These are phyloP conservation scores for Selene dorsalis DNA, from an alignment of 2,797 vertebrate genomes.

Conservation along the genomic window DNA sequence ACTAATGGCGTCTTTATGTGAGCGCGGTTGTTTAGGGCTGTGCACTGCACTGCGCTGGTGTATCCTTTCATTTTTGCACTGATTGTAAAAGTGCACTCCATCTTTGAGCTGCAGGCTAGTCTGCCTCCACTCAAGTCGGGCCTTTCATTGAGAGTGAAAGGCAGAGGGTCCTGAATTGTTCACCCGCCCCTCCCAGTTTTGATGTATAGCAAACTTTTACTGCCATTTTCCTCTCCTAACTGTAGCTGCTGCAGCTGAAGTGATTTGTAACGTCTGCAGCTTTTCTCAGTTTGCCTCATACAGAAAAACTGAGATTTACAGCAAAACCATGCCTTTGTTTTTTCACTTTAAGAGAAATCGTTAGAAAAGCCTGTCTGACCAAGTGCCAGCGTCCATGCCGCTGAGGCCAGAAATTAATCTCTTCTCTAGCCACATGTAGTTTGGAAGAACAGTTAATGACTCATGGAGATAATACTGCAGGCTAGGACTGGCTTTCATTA, in stretches of 20 bases:
- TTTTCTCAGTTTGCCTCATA: not conserved
- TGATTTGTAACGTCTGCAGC: constrained; percentile 34
- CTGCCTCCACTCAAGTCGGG: constrained; percentile 69
- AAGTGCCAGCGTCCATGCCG: constrained; percentile 4
- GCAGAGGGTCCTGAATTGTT: constrained; percentile 56
- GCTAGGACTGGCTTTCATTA: constrained; percentile 66
- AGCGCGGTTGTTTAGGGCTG: constrained; percentile 58
- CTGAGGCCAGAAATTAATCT: constrained; percentile 42
- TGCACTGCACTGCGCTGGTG: constrained; percentile 46
- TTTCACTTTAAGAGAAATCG: not conserved
- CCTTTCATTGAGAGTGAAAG: constrained; percentile 75
- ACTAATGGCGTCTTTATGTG: constrained; percentile 73
- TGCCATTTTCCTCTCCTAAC: constrained; percentile 14
- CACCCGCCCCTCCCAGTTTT: constrained; percentile 32
- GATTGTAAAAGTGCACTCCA: constrained; percentile 78
- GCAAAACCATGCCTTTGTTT: not conserved
- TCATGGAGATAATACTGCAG: constrained; percentile 63
- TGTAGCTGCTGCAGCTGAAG: constrained; percentile 21
- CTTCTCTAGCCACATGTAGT: constrained; percentile 35
- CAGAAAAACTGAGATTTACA: not conserved
- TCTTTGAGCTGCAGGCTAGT: constrained; percentile 68
- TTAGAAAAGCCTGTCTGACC: not conserved
- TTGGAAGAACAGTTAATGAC: constrained; percentile 65
- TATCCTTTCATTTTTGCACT: constrained; percentile 67
- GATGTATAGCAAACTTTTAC: constrained; percentile 36